A percentile compares a stretch with the other conserved stretches of the same genome.
Conservation (phyloP, 2,113 vertebrate genomes). For the Podiceps cristatus region DNA sequence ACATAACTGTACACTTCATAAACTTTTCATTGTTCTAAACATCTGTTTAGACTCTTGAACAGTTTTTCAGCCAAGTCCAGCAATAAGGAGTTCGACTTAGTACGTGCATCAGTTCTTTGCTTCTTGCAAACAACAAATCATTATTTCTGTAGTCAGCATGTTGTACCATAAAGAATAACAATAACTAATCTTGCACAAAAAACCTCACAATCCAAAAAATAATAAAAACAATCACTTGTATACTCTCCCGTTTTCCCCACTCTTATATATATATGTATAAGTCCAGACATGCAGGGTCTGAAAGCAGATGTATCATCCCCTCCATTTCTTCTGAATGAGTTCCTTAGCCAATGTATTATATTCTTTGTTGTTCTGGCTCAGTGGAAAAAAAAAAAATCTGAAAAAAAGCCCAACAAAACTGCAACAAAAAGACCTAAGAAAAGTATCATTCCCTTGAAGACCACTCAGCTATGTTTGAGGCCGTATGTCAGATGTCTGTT, state of each 20-base stretch:
- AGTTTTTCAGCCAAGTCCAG: constrained; percentile 65
- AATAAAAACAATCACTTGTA: neutral
- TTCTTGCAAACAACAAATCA: constrained; percentile 8
- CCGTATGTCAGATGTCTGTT: neutral
- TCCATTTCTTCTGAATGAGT: neutral
- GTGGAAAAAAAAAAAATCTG: neutral
- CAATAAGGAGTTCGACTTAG: constrained; percentile 15
- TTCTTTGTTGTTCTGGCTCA: neutral
- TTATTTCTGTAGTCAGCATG: neutral
- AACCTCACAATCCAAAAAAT: neutral
- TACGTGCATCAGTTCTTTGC: neutral
- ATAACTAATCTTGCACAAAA: constrained; percentile 3
- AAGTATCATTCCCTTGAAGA: neutral
- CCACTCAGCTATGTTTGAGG: neutral
- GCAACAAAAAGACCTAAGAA: neutral
- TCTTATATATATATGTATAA: neutral
- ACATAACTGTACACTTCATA: constrained; percentile 75
- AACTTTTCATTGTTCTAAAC: constrained; percentile 73
- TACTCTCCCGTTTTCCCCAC: neutral
- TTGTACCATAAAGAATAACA: constrained; percentile 11
- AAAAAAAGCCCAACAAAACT: neutral
- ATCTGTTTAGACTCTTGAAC: constrained; percentile 75
- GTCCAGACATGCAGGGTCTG: neutral
- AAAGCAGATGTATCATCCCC: neutral
- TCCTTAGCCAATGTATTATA: neutral